Evolutionary conservation across 2,113 vertebrate genomes (phyloP), one percentile per base, ranked within the genome.

Genomic region (Callochromis pleurospilus): DNA sequence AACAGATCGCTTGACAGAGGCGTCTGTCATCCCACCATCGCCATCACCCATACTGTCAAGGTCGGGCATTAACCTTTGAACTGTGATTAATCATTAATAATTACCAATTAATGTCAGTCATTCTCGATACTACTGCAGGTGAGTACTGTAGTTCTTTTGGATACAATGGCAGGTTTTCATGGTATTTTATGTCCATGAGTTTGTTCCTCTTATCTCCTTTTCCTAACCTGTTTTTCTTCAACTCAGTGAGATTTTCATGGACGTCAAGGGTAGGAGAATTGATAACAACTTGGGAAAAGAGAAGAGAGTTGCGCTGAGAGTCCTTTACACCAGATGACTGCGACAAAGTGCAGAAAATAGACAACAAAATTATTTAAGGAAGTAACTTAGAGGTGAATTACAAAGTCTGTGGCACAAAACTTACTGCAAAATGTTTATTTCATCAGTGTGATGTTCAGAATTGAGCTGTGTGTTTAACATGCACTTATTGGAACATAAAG

Each of bases 231-330:
- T 11, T 62, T 33, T 19, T 36, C 58, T 62, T 62, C 1, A 11
- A 19, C 29, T 62, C 58, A 0, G 14, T 19, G 58, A 62, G 29
- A 62, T 62, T 36, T 62, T 36, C 31, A 36, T 62, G 31, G 15
- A 19, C 17, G 15, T 36, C 9, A 62, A 62, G 1, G 15, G 0
- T 19, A 62, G 58, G 1, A 33, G 29, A 60, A 19, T 33, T 1
- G 29, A 62, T 60, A 60, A 60, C 0, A 17, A 31, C 26, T 31
- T 4, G 8, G 15, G 58, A 33, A 62, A 33, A 62, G 58, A 62
- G 29, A 33, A 33, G 58, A 62, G 15, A 33, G 31, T 62, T 62
- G 29, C 1, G 5, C 58, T 62, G 58, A 62, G 58, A 33, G 15
- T 62, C 58, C 58, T 62, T 62, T 62, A 36, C 15, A 36, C 9